Percentiles rank a stretch among this genome's conserved stretches.
These are phyloP conservation scores for Astreopora myriophthalma DNA, from an alignment of 64 coral and sea anemone species.

Conservation along the genomic window DNA sequence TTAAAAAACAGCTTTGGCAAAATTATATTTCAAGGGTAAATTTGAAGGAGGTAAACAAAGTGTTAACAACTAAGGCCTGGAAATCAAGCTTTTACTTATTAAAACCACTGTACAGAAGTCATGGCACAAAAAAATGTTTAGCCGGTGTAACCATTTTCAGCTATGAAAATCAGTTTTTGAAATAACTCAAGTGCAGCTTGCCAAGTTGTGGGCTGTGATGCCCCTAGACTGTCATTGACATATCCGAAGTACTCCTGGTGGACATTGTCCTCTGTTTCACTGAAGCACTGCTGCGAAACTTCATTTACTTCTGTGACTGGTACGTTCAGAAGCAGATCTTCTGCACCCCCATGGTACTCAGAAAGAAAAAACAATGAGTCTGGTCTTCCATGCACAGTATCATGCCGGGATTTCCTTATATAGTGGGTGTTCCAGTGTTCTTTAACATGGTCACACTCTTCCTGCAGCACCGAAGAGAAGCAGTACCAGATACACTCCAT, in stretches of 20 bases:
- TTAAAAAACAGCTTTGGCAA: no score
- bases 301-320: neutral
- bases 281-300: neutral
- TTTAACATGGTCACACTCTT: neutral
- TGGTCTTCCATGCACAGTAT: slow-evolving; percentile 24
- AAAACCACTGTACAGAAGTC: no score
- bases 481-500: slow-evolving; percentile 30
- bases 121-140: no score
- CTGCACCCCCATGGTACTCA: slow-evolving; percentile 13
- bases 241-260: slow-evolving; percentile 36
- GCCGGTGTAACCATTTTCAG: no score
- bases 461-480: neutral
- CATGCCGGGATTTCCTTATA: slow-evolving; percentile 16
- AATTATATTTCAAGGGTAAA: no score
- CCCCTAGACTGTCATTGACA: neutral
- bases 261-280: slow-evolving; percentile 4
- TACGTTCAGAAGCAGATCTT: neutral
- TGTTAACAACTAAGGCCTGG: no score
- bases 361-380: slow-evolving; percentile 13
- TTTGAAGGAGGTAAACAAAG: no score
- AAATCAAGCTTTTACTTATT: no score
- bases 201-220: slow-evolving; percentile 16
- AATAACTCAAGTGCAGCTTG: slow-evolving; percentile 29
- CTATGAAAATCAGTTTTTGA: neutral
- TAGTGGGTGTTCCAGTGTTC: slow-evolving; percentile 23